Evolutionary conservation across 1,140 invertebrate genomes (phyloP), one percentile per base, ranked within the genome.

Genomic region (Capitella teleta): DNA sequence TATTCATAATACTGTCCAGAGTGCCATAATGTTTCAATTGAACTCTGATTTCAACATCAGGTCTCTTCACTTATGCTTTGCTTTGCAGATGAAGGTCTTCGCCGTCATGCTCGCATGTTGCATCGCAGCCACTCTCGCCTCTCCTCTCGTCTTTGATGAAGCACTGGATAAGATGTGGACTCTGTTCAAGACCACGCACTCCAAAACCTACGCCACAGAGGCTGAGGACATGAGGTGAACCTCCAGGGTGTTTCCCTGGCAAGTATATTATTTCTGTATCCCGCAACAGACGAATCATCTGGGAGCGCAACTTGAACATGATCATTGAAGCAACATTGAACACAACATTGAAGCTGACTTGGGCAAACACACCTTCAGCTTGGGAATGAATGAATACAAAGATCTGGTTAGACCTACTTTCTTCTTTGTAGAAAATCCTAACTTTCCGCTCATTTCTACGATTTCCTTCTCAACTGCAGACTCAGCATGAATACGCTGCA

Each of bases 381-480:
- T 60, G 38, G 58, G 51, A 10, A 26, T 59, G 19, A 60, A 60
- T 45, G 25, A 56, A 14, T 59, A 53, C 38, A 28, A 51, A 16
- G 58, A 59, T 47, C 36, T 58, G 53, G 49, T 50, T 25, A 16
- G 43, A 23, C n/a, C n/a, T n/a, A n/a, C n/a, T n/a, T n/a, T n/a
- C n/a, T n/a, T n/a, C n/a, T n/a, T n/a, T n/a, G n/a, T n/a, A n/a
- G n/a, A n/a, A n/a, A n/a, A n/a, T n/a, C n/a, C n/a, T n/a, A n/a
- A n/a, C n/a, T n/a, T n/a, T n/a, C n/a, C n/a, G n/a, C n/a, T n/a
- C n/a, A n/a, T n/a, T n/a, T n/a, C n/a, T n/a, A n/a, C n/a, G n/a
- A n/a, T n/a, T n/a, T n/a, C n/a, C n/a, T n/a, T n/a, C n/a, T n/a
- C n/a, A n/a, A n/a, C n/a, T n/a, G n/a, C n/a, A n/a, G n/a, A n/a